phyloP scores from a whole-genome alignment of 2,113 vertebrate genomes.

The Tragelaphus strepsiceros region DNA sequence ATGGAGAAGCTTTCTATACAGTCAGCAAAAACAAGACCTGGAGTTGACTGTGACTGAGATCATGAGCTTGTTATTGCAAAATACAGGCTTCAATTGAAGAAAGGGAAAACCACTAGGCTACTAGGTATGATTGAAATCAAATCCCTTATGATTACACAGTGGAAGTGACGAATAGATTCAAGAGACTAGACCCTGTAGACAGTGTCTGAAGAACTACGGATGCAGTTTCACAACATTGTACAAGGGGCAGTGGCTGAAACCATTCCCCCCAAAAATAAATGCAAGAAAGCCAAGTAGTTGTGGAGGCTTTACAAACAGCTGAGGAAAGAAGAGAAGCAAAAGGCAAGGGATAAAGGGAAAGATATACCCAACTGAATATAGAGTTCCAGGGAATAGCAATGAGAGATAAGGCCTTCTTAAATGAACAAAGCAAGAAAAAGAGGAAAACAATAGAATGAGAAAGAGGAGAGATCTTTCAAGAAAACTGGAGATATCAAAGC shows the following conservation, averaged over 20 bases:
- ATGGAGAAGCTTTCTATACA: background rate
- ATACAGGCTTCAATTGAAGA: background rate
- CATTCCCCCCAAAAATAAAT: background rate
- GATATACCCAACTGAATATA: background rate
- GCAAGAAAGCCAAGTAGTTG: background rate
- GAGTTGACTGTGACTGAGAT: background rate
- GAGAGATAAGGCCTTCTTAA: background rate
- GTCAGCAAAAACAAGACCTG: background rate
- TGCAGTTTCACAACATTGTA: background rate
- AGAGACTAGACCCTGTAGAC: background rate
- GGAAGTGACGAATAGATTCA: background rate
- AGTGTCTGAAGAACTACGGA: background rate
- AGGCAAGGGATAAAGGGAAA: background rate
- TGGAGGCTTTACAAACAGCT: background rate
- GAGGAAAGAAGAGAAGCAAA: background rate
- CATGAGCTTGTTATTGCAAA: background rate
- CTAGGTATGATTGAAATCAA: background rate
- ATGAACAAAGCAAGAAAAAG: background rate
- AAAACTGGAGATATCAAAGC: background rate
- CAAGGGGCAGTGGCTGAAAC: background rate
- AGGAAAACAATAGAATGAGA: background rate
- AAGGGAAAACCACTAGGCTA: background rate
- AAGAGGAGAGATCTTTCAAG: background rate
- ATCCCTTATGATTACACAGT: background rate
- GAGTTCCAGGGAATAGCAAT: background rate